Evolutionary conservation across 1,140 invertebrate genomes (phyloP), one percentile per base, ranked within the genome.

Genomic region (Drosophila ohnishii): DNA sequence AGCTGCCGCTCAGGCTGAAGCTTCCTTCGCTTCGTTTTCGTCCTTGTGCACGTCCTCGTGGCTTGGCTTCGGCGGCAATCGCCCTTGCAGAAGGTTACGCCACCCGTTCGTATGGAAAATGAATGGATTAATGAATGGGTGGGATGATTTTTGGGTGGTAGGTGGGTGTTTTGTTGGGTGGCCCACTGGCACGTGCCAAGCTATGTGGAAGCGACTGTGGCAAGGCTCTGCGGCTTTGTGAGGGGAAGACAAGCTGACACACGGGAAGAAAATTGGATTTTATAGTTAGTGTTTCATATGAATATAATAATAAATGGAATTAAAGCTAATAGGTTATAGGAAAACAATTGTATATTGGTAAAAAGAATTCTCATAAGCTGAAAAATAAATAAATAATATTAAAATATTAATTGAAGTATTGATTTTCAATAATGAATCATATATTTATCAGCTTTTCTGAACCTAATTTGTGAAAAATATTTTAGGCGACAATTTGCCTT

Each of bases 51-150:
- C 59, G 47, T 53, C 53, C 59, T 74, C 61, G 42, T 56, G 35
- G 42, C 51, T 55, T 53, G 42, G 16, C 44, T 71, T 42, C 63
- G 47, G 19, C 34, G 44, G 30, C 51, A 72, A 34, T 69, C 69
- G 58, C 77, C 58, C 44, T 75, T 69, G 71, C 60, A 79, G 84
- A 86, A 86, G 83, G 83, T 86, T 86, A 86, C 69, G 82, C 75
- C 75, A 75, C 69, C 45, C 70, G 45, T 63, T 62, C 56, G 47
- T 10, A 53, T 53, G 39, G 37, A 40, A 56, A 56, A 39, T 60
- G 56, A 56, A 34, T 61, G 61, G 61, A 32, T 34, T 56, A 34
- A 25, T 39, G 51, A 55, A 37, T 55, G 32, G 45, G 22, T 62
- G 47, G 45, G 13, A 47, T 47, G 59, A 51, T 39, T 35, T 44